Evolutionary conservation across 2,113 vertebrate species (phyloP), one percentile per base, ranked within the genome.

Genomic region (Arvicanthis niloticus): DNA sequence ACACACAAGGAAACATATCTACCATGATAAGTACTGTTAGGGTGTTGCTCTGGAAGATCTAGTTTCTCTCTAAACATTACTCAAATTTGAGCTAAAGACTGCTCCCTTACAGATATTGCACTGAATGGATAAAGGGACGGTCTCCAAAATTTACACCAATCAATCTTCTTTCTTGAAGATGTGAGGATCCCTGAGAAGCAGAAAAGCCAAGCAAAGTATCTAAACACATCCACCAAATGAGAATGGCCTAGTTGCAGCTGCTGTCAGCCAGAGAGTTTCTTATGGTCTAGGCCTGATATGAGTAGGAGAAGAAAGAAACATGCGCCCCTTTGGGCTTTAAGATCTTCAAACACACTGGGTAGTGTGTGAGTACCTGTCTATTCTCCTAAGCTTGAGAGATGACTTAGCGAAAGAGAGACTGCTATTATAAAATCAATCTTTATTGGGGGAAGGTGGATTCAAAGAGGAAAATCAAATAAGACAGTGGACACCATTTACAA

Each of bases 391-490:
- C 29, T 93, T 94, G 62, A 45, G 7, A 88, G 76, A 70, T 58
- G 93, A 48, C 75, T 91, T 51, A 88, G 60, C 76, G 84, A 82
- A 53, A 85, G 37, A 60, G n/a, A 53, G 7, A 16, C 34, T 31
- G 5, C 72, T 96, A 68, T 84, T 96, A 91, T 62, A 87, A 84
- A 95, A 91, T 65, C 5, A 65, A 48, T n/a, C 56, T 84, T 93
- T 94, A 73, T 78, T 29, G 19, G 91, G 22, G 29, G 62, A 94
- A 93, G 9, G 8, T 40, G 40, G 3, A 65, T 84, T 95, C 62
- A 89, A 96, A 97, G 93, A 98, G 58, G 86, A 97, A 98, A 97
- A 91, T 91, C 53, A 89, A 96, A 96, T 97, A 80, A 90, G 60
- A 96, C 91, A 98, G 91, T 96, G 96, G 72, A 8, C 91, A 97